Conservation (phyloP, 2,888 invertebrate species). For the Athalia circularis region DNA sequence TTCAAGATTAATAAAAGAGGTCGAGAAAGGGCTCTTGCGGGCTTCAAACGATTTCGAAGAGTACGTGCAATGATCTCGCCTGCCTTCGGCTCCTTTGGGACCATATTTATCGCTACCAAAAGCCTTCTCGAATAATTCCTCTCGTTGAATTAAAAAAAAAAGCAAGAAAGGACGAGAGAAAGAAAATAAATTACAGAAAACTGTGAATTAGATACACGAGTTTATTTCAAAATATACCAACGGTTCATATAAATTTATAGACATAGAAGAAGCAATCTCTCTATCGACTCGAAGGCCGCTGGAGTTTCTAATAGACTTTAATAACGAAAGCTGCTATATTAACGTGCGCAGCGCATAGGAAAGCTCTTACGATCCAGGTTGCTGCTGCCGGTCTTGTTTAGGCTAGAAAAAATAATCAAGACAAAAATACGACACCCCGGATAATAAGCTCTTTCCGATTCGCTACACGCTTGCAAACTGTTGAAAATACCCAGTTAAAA, state of each 20-base stretch:
- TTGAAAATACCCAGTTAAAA: not conserved
- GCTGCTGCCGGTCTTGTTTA: not conserved
- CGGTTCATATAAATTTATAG: constrained; percentile 1
- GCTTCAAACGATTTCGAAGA: not conserved
- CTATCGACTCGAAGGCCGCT: not conserved
- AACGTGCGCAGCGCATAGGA: too few relatives aligned
- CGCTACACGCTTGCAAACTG: not conserved
- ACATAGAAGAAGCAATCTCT: not conserved
- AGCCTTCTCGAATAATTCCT: too few relatives aligned
- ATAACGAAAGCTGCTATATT: not conserved
- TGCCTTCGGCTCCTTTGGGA: too few relatives aligned
- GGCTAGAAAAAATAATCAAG: constrained; percentile 24
- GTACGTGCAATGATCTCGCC: too few relatives aligned
- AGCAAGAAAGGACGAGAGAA: too few relatives aligned
- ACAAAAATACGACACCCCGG: constrained; percentile 4
- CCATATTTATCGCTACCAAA: too few relatives aligned
- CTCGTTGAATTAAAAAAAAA: too few relatives aligned
- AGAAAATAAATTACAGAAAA: too few relatives aligned
- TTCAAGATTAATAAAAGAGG: constrained; percentile 30
- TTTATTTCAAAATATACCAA: not conserved
- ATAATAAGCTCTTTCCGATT: not conserved
- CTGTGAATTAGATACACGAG: not conserved
- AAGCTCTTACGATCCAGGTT: not conserved
- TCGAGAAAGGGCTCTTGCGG: not conserved
- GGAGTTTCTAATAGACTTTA: not conserved